These are phyloP conservation scores for Otolemur crassicaudatus DNA, from an alignment of 2,797 vertebrate species.

Conservation along the genomic window DNA sequence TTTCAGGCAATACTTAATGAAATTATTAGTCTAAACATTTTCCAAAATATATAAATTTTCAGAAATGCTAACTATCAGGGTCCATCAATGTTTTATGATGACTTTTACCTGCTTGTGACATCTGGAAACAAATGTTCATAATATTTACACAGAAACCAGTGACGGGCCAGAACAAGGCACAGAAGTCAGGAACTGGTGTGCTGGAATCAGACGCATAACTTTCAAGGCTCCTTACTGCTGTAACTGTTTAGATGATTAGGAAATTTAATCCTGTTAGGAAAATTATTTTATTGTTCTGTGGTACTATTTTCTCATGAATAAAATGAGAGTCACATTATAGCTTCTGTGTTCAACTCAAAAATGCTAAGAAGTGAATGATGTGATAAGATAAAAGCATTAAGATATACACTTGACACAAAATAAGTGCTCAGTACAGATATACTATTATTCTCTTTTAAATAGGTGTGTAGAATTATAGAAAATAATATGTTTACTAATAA, in stretches of 20 bases:
- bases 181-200: not conserved
- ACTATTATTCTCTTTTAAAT: not conserved
- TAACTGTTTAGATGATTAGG: not conserved
- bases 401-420: not conserved
- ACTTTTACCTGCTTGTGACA: not conserved
- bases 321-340: not conserved
- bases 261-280: not conserved
- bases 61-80: not conserved
- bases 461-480: not conserved
- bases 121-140: not conserved
- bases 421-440: not conserved
- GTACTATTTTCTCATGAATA: not conserved
- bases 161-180: not conserved
- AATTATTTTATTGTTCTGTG: not conserved
- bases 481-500: not conserved
- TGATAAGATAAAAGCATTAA: not conserved
- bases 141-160: not conserved
- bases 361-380: constrained; percentile 5
- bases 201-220: not conserved
- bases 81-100: not conserved
- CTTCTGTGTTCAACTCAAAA: not conserved
- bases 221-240: not conserved
- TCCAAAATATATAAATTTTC: not conserved
- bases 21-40: not conserved
- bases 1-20: not conserved